phyloP scores from a whole-genome alignment of 2,797 vertebrate genomes.

The Serranus cabrilla region DNA sequence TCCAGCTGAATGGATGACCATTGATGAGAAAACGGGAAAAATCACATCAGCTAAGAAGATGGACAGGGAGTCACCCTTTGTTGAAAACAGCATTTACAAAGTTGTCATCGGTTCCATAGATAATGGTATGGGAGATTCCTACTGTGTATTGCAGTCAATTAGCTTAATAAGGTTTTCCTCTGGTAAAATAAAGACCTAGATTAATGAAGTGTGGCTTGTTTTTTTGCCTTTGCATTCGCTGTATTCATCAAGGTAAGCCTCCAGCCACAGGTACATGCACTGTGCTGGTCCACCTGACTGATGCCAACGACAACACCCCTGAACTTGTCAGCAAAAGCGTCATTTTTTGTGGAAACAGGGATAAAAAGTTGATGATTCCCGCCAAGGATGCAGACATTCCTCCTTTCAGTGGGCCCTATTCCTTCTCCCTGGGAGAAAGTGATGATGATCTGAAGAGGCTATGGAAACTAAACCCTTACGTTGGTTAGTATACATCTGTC shows the following conservation, averaged over 20 bases:
- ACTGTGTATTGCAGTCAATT: not conserved
- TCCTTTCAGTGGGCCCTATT: constrained; percentile 84
- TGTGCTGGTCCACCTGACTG: constrained; percentile 81
- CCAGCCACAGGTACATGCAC: constrained; percentile 82
- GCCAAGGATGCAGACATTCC: constrained; percentile 72
- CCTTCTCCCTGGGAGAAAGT: constrained; percentile 72
- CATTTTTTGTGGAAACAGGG: constrained; percentile 80
- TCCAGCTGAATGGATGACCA: constrained; percentile 81
- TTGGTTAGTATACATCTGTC: constrained; percentile 74
- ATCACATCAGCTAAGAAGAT: constrained; percentile 80
- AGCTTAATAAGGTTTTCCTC: not conserved
- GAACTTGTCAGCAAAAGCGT: constrained; percentile 50
- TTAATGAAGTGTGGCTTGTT: not conserved
- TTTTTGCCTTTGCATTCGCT: not conserved
- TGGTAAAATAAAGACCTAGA: not conserved
- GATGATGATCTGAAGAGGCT: constrained; percentile 35
- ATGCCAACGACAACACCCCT: constrained; percentile 86
- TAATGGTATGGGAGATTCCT: constrained; percentile 77
- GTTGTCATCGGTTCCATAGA: constrained; percentile 82
- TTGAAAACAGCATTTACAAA: constrained; percentile 79
- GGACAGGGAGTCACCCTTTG: constrained; percentile 85
- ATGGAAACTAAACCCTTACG: constrained; percentile 84
- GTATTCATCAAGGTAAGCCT: constrained; percentile 81
- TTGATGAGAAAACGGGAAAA: constrained; percentile 85
- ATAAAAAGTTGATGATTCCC: constrained; percentile 57